These are phyloP conservation scores for Mesorhabditis spiculigera DNA, from an alignment of 2,888 invertebrate species.

Conservation along the genomic window DNA sequence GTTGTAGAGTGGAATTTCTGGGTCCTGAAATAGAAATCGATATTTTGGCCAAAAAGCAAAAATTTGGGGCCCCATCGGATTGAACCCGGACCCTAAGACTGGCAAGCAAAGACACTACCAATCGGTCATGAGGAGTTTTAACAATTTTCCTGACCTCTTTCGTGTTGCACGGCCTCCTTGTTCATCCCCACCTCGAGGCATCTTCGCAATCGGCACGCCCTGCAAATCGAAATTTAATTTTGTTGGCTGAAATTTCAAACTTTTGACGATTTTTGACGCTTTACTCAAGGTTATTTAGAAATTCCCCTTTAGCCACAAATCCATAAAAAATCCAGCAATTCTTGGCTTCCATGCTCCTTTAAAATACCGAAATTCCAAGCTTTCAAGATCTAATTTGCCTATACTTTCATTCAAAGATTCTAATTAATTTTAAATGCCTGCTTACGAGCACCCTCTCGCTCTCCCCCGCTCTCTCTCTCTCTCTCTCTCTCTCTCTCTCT, in stretches of 20 bases:
- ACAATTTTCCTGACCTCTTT: constrained; percentile 90
- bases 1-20: constrained; percentile 86
- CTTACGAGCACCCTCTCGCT: no score
- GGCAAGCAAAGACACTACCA: not conserved
- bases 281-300: no score
- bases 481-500: no score
- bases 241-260: not conserved
- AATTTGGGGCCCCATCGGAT: not conserved
- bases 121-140: no score
- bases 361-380: no score
- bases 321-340: no score
- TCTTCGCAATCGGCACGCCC: constrained; percentile 84
- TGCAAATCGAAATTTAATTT: constrained; percentile 10
- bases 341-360: no score
- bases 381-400: no score
- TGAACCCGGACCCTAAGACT: constrained; percentile 72
- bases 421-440: no score
- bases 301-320: no score
- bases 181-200: constrained; percentile 93
- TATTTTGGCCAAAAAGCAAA: not conserved
- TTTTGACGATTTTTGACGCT: not conserved
- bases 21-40: constrained; percentile 17
- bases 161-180: constrained; percentile 87
- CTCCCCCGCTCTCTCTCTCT: no score
- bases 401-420: no score